Evolutionary conservation across 1,140 invertebrate genomes (phyloP), one percentile per base, ranked within the genome.

Genomic region (Pogonomyrmex californicus): DNA sequence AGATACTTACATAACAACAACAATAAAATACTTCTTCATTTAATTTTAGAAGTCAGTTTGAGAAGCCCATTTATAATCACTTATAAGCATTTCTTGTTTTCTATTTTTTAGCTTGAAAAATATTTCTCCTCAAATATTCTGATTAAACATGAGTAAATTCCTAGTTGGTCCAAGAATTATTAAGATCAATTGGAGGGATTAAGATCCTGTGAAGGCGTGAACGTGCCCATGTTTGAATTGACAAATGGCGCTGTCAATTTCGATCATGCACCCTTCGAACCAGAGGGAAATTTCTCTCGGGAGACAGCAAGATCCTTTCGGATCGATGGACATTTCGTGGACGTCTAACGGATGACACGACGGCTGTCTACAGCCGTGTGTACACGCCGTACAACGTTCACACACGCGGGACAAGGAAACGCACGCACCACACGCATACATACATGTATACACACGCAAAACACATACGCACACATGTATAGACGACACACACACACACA

Each of bases 181-280:
- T 38, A 60, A 58, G 62, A 75, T 83, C 4, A 44, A 7, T 23
- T 12, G 30, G n/a, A 2, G 51, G 33, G 47, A 68, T 12, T n/a
- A n/a, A n/a, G n/a, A 17, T 81, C 9, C 23, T 70, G 38, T 4
- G 47, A 3, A 44, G 12, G 36, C 36, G 14, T 44, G 36, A 33
- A 75, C 56, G 44, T n/a, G 79, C n/a, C 33, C 44, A 56, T 81
- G 44, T 66, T 88, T 47, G 38, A 86, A 77, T 41, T 87, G 85
- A 90, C 78, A 89, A 90, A 90, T 73, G 85, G 78, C 44, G 73
- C 77, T 83, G 86, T 89, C 76, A 89, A 89, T 90, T 75, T 70
- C 51, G 77, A 12, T 47, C 78, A n/a, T 10, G 38, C 9, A 10
- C 12, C 58, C 88, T 89, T 89, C 71, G 83, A 89, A 63, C 44